A percentile compares a stretch with the other conserved stretches of the same genome.
phyloP scores from a whole-genome alignment of 2,797 vertebrate species.

The Sebastiscus tertius region DNA sequence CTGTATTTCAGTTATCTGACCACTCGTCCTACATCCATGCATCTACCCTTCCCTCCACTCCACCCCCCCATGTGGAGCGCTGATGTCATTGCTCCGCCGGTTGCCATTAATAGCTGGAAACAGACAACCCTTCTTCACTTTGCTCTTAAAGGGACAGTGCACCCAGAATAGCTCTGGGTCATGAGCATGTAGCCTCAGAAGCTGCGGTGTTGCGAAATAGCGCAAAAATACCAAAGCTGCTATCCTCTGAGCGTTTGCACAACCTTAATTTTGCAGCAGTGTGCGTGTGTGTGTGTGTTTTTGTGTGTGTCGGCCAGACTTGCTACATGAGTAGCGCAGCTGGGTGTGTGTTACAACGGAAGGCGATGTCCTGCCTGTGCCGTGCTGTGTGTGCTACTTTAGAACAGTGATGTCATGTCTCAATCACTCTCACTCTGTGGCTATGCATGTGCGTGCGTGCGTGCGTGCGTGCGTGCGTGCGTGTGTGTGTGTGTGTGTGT shows the following conservation, averaged over 20 bases:
- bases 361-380: slow-evolving; percentile 64
- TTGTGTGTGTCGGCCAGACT: slow-evolving; percentile 20
- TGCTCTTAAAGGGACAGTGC: slow-evolving; percentile 78
- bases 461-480: slow-evolving; percentile 14
- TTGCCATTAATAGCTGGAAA: slow-evolving; percentile 82
- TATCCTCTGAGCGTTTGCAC: background rate
- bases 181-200: slow-evolving; percentile 15
- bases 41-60: slow-evolving; percentile 36
- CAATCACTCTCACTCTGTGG: slow-evolving; percentile 68
- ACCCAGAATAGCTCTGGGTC: slow-evolving; percentile 53
- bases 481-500: slow-evolving; percentile 8
- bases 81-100: slow-evolving; percentile 83
- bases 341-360: slow-evolving; percentile 66
- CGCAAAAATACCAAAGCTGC: background rate
- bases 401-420: slow-evolving; percentile 80
- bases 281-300: slow-evolving; percentile 1
- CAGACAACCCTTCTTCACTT: slow-evolving; percentile 76
- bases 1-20: slow-evolving; percentile 41
- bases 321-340: slow-evolving; percentile 56
- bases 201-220: slow-evolving; percentile 10
- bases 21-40: slow-evolving; percentile 32
- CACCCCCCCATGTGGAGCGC: slow-evolving; percentile 62
- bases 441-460: slow-evolving; percentile 19
- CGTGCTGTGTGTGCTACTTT: slow-evolving; percentile 71
- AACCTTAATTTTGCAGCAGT: slow-evolving; percentile 5